phyloP scores from a whole-genome alignment of 2,888 invertebrate genomes.

The Portevinia maculata region DNA sequence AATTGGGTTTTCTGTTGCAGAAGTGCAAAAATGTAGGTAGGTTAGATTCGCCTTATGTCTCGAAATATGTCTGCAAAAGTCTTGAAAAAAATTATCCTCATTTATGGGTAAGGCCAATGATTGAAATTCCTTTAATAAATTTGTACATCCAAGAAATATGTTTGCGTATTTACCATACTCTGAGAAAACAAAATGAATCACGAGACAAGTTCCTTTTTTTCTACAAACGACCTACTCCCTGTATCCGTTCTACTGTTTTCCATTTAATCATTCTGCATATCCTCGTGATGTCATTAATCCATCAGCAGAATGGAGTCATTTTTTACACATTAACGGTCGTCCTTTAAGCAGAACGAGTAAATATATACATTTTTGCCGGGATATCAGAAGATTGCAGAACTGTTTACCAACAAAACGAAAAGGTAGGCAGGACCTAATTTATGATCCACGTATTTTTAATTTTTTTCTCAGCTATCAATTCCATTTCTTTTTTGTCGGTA shows the following conservation, averaged over 20 bases:
- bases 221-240: constrained; percentile 22
- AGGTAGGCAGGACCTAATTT: constrained; percentile 56
- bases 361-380: constrained; percentile 23
- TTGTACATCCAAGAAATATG: not conserved
- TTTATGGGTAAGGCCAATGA: not conserved
- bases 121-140: constrained; percentile 4
- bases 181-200: constrained; percentile 40
- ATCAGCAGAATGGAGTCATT: constrained; percentile 24
- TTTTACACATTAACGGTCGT: constrained; percentile 36
- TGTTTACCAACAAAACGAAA: not conserved
- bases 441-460: constrained; percentile 47
- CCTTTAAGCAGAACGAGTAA: constrained; percentile 3
- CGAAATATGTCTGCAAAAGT: not conserved
- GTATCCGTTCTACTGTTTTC: not conserved
- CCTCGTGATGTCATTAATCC: constrained; percentile 45
- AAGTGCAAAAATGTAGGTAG: not conserved
- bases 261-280: constrained; percentile 4
- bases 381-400: constrained; percentile 42
- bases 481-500: no score
- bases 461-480: not conserved
- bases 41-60: not conserved
- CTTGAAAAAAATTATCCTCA: no score
- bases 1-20: constrained; percentile 17
- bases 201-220: constrained; percentile 2
- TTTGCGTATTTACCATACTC: not conserved